Base-by-base conservation (phyloP, 1,140 invertebrate species). In the Penaeus chinensis region DNA sequence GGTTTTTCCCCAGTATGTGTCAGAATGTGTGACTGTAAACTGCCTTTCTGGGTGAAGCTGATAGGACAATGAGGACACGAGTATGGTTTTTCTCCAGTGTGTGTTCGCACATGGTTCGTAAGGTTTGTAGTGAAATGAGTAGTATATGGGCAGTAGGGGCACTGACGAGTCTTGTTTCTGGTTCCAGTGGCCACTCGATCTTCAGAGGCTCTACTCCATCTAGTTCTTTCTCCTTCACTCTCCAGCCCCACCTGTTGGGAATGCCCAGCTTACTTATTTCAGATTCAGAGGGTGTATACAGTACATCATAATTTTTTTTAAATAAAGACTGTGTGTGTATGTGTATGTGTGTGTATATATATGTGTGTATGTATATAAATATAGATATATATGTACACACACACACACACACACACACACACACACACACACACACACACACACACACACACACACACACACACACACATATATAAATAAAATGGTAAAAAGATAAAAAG, bases 241-340 rank as follows among this genome's bases (percentile, higher is more conserved):
- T 63, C 84, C 84, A 85, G 62, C 60, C 84, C 77, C 84, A 85
- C 63, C 84, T 85, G 84, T 85, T 85, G 84, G 84, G 76, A 85
- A 85, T 61, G 84, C 74, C 76, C 62, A 79, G 76, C 84, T 85
- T 78, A 79, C 77, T 85, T 42, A 85, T 79, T 76, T 79, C 24
- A 82, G 85, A 66, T 87, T 87, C 69, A 74, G 78, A 19, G 82
- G 85, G 47, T 87, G 37, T 42, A 8, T 42, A 42, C 37, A 42
- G 4, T 42, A 42, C 37, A 42, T 42, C 7, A n/a, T n/a, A 42
- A 7, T 42, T 42, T 3, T 42, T 42, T 42, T 42, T 42, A 32
- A 32, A 32, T 32, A 32, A 32, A 32, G 32, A 32, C 32, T 32
- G 37, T 42, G 37, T 42, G 37, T 42, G 37, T 42, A 5, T 42